Evolutionary conservation across 2,113 vertebrate species (phyloP).

Genomic region (Mastomys coucha): DNA sequence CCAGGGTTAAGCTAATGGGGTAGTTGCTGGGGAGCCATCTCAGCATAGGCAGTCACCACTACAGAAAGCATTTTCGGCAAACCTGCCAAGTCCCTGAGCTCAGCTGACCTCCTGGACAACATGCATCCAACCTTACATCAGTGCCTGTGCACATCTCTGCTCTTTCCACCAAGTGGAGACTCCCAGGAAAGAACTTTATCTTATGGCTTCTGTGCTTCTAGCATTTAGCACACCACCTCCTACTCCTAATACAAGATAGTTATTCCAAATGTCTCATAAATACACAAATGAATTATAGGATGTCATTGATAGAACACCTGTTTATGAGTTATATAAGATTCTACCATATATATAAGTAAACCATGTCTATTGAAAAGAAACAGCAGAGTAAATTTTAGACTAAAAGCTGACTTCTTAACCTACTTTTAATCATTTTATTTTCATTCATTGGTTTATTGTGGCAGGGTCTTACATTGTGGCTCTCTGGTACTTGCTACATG

Average conservation of each 20-base stretch:
- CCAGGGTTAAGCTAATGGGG: conserved; percentile 29
- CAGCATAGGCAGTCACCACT: background rate
- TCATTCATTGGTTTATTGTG: background rate
- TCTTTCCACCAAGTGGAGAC: background rate
- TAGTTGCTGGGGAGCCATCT: conserved; percentile 5
- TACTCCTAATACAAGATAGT: background rate
- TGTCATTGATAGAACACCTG: background rate
- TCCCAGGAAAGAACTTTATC: background rate
- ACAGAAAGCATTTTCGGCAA: conserved; percentile 39
- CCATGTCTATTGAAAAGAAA: background rate
- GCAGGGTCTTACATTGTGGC: background rate
- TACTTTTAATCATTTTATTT: background rate
- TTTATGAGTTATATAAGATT: background rate
- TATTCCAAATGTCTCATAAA: background rate
- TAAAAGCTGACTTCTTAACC: conserved; percentile 14
- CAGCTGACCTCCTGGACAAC: background rate
- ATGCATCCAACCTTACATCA: background rate
- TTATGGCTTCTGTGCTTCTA: background rate
- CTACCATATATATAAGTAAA: background rate
- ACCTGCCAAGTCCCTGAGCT: background rate
- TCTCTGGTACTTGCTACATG: background rate
- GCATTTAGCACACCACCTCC: background rate
- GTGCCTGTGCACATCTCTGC: background rate
- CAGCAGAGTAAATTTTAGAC: background rate
- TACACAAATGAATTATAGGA: background rate